Conservation (phyloP, 2,113 vertebrate species). For the Lutjanus erythropterus region DNA sequence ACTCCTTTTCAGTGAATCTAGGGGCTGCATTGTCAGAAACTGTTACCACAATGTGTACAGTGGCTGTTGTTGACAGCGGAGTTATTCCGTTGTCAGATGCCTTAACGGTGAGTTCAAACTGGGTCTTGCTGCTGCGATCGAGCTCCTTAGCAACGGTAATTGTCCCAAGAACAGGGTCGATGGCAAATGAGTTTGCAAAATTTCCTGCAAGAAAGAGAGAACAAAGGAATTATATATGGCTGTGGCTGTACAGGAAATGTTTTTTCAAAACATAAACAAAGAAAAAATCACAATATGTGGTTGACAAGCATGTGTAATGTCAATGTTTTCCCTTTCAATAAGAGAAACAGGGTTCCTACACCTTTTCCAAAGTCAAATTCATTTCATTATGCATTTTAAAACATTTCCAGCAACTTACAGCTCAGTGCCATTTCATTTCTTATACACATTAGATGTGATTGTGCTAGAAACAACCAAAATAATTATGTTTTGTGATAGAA, state of each 20-base stretch:
- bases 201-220: conserved; percentile 87
- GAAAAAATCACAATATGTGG: neutral
- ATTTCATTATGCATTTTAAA: no score
- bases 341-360: no score
- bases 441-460: no score
- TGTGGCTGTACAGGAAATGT: neutral
- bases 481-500: no score
- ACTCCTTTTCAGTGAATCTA: conserved; percentile 91
- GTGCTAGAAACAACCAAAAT: no score
- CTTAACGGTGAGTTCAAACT: conserved; percentile 92
- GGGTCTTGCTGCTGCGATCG: conserved; percentile 89
- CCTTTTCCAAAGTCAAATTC: no score
- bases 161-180: conserved; percentile 92
- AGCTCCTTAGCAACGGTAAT: conserved; percentile 93
- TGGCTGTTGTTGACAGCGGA: conserved; percentile 88
- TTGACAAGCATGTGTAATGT: neutral
- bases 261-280: no score
- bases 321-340: neutral
- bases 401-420: no score
- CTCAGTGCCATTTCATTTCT: no score
- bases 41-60: conserved; percentile 90
- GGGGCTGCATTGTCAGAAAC: conserved; percentile 95
- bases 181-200: conserved; percentile 92
- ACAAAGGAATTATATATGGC: conserved; percentile 13
- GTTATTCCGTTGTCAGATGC: conserved; percentile 91